Evolutionary conservation across 2,797 vertebrate genomes (phyloP).

Genomic region (Hyperoplus immaculatus): DNA sequence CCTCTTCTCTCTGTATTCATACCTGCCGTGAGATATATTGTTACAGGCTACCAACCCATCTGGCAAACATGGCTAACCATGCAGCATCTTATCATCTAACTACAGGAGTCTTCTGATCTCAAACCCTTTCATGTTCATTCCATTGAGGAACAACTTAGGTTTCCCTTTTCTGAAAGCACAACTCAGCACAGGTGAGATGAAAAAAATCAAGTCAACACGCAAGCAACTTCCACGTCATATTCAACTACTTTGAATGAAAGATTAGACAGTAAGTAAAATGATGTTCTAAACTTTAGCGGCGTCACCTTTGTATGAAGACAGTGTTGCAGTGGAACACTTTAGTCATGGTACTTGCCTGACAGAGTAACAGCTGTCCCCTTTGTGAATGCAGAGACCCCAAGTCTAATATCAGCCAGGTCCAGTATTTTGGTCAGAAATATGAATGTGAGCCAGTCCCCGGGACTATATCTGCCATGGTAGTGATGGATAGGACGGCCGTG

Average conservation of each 20-base stretch:
- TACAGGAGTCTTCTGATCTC: neutral
- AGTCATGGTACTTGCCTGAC: slow-evolving; percentile 27
- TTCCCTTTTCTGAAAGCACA: neutral
- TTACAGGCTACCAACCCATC: neutral
- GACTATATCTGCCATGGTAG: slow-evolving; percentile 42
- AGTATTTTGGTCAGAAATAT: slow-evolving; percentile 65
- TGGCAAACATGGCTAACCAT: neutral
- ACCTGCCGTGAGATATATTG: neutral
- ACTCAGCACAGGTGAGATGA: neutral
- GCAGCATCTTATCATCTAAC: neutral
- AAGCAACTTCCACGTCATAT: neutral
- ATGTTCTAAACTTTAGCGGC: neutral
- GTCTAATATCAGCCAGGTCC: slow-evolving; percentile 56
- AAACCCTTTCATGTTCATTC: neutral
- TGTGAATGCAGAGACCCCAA: slow-evolving; percentile 27
- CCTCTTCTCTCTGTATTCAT: neutral
- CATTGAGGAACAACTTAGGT: neutral
- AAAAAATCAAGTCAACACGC: neutral
- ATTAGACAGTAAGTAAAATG: neutral
- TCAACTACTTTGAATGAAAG: neutral
- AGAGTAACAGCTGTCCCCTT: slow-evolving; percentile 64
- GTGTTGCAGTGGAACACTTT: slow-evolving; percentile 2
- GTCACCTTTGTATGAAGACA: slow-evolving; percentile 30
- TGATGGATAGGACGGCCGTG: slow-evolving; percentile 61
- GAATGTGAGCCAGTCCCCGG: slow-evolving; percentile 45